A percentile compares a stretch with the other conserved stretches of the same genome.
These are phyloP conservation scores for Synergus japonicus DNA, from an alignment of 2,888 invertebrate species.

Conservation along the genomic window DNA sequence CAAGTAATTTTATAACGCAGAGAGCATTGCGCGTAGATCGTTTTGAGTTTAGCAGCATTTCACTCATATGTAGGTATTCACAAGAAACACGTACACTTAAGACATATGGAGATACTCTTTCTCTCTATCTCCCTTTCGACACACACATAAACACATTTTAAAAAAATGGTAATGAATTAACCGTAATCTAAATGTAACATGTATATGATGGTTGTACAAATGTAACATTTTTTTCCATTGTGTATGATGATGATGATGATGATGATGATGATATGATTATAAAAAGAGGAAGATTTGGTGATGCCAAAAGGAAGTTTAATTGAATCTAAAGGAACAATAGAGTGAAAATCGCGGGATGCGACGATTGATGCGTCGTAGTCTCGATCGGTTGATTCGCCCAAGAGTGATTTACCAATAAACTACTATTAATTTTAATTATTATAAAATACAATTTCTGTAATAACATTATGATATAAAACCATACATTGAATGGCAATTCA, in stretches of 20 bases:
- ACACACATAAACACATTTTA: constrained; percentile 54
- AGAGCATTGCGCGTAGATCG: constrained; percentile 64
- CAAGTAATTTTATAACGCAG: constrained; percentile 25
- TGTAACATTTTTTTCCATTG: constrained; percentile 78
- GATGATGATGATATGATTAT: constrained; percentile 47
- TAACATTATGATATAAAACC: constrained; percentile 78
- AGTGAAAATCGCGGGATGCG: constrained; percentile 41
- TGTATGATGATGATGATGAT: constrained; percentile 66
- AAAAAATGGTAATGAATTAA: constrained; percentile 72
- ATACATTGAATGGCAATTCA: constrained; percentile 74
- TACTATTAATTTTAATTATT: constrained; percentile 82
- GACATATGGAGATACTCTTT: constrained; percentile 54
- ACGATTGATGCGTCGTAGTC: constrained; percentile 22
- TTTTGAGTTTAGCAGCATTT: constrained; percentile 66
- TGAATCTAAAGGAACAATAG: constrained; percentile 58
- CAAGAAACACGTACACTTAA: constrained; percentile 58
- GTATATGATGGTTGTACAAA: constrained; percentile 79
- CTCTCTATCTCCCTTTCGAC: constrained; percentile 44
- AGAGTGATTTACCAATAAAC: constrained; percentile 79
- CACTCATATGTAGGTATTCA: constrained; percentile 67
- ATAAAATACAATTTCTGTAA: constrained; percentile 84
- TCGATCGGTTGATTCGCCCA: constrained; percentile 68
- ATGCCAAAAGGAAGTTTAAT: constrained; percentile 61
- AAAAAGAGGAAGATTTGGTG: constrained; percentile 60
- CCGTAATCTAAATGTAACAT: constrained; percentile 76